phyloP scores from a whole-genome alignment of 2,888 invertebrate species.

The Ypsolopha sequella region DNA sequence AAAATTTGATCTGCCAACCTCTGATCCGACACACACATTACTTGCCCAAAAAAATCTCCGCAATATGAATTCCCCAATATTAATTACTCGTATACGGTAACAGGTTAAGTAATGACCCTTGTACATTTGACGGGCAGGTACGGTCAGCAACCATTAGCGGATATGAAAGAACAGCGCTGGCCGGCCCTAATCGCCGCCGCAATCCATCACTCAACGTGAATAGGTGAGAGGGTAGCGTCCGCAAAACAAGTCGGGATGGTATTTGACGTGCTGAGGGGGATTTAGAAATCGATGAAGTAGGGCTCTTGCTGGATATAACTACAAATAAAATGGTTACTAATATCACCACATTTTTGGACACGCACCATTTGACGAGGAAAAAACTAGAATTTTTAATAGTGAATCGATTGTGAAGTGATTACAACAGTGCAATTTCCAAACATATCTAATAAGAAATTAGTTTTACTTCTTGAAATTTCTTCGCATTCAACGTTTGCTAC shows the following conservation, averaged over 20 bases:
- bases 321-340: too few species aligned
- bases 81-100: constrained; percentile 47
- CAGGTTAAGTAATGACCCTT: constrained; percentile 68
- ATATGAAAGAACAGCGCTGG: constrained; percentile 65
- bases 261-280: not conserved
- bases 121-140: constrained; percentile 46
- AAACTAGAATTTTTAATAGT: too few species aligned
- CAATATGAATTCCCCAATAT: constrained; percentile 21
- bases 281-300: not conserved
- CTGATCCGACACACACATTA: not conserved
- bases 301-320: too few species aligned
- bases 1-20: too few species aligned
- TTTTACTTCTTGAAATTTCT: too few species aligned
- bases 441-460: too few species aligned
- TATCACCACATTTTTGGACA: too few species aligned
- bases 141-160: constrained; percentile 45
- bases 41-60: constrained; percentile 12
- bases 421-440: too few species aligned
- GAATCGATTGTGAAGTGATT: too few species aligned
- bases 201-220: constrained; percentile 65
- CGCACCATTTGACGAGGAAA: too few species aligned
- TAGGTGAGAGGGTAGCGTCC: constrained; percentile 42
- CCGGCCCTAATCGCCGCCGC: constrained; percentile 65
- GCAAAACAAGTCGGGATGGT: constrained; percentile 14
- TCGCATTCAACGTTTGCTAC: too few species aligned